Conservation (phyloP, 2,797 vertebrate genomes). For the Falco biarmicus region DNA sequence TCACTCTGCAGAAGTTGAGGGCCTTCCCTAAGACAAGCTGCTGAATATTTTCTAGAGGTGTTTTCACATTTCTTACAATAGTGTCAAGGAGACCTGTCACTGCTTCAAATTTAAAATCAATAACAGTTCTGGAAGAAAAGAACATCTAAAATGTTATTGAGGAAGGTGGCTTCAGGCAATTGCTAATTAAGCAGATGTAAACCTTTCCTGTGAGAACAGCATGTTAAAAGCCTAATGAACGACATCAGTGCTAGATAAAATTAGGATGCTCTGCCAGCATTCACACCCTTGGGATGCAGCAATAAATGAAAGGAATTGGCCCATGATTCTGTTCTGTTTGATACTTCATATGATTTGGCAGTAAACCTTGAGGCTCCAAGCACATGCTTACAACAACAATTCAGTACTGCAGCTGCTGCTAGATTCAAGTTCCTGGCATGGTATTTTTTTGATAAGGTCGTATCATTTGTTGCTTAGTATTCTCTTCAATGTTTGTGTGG, state of each 20-base stretch:
- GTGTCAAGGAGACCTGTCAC: neutral
- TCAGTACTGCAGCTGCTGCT: neutral
- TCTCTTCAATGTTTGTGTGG: neutral
- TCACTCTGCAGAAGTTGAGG: neutral
- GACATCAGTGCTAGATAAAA: neutral
- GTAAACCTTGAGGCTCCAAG: neutral
- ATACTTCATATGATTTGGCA: neutral
- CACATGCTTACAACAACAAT: neutral
- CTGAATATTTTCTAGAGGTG: neutral
- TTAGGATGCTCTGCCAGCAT: neutral
- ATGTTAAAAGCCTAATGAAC: neutral
- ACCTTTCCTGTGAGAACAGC: neutral
- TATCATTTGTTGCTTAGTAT: neutral
- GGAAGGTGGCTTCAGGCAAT: neutral
- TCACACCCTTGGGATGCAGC: neutral
- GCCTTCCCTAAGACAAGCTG: neutral
- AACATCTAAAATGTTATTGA: neutral
- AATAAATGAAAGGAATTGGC: neutral
- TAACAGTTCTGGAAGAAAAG: neutral
- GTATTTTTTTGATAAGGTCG: neutral
- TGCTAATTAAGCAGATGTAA: neutral
- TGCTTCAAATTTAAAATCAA: neutral
- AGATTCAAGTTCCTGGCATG: neutral
- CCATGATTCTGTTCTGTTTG: neutral
- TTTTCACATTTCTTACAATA: neutral